A percentile compares a stretch with the other conserved stretches of the same genome.
phyloP scores from a whole-genome alignment of 2,888 invertebrate genomes.

The Gari tellinella region DNA sequence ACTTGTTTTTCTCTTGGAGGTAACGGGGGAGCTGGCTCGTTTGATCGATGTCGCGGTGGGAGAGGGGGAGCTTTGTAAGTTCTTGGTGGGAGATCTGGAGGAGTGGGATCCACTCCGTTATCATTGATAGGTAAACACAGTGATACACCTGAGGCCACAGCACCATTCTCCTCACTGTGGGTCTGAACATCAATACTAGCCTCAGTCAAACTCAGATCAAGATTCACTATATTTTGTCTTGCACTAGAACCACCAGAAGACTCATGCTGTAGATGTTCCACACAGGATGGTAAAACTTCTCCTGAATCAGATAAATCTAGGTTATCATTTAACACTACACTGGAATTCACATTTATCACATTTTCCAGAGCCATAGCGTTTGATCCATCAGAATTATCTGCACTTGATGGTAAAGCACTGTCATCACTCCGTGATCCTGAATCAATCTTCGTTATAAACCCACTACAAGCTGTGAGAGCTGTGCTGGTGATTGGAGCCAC shows the following conservation, averaged over 20 bases:
- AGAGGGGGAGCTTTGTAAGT: constrained; percentile 79
- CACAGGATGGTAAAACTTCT: constrained; percentile 35
- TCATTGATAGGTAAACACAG: constrained; percentile 20
- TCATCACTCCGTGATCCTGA: constrained; percentile 60
- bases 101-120: constrained; percentile 34
- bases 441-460: constrained; percentile 18
- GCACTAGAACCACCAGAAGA: neutral
- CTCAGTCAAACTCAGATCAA: neutral
- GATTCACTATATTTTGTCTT: neutral
- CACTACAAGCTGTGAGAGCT: constrained; percentile 19
- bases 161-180: constrained; percentile 1
- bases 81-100: constrained; percentile 77
- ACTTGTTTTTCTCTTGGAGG: constrained; percentile 73
- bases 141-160: constrained; percentile 8
- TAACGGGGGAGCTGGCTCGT: constrained; percentile 74
- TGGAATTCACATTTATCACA: constrained; percentile 37
- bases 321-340: constrained; percentile 29
- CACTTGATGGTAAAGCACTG: constrained; percentile 69
- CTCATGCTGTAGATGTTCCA: neutral
- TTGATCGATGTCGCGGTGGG: constrained; percentile 69
- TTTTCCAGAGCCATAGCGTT: constrained; percentile 53
- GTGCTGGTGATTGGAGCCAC: constrained; percentile 10
- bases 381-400: constrained; percentile 75
- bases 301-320: constrained; percentile 50
- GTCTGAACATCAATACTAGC: neutral